These are phyloP conservation scores for Passer domesticus DNA, from an alignment of 2,113 vertebrate genomes.

Conservation along the genomic window DNA sequence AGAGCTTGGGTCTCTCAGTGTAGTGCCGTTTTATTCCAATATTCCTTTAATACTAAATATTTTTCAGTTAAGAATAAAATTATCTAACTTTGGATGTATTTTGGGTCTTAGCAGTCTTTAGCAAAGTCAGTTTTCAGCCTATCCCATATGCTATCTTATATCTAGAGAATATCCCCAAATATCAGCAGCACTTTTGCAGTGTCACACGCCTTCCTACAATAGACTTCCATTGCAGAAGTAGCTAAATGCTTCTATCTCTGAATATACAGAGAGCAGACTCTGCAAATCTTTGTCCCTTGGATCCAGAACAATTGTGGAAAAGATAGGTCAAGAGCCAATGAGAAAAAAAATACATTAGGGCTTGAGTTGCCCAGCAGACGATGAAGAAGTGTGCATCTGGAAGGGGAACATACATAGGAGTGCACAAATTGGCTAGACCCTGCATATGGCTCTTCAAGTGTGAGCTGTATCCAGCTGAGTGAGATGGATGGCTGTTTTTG, in stretches of 20 bases:
- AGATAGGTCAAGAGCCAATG: background rate
- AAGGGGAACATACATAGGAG: background rate
- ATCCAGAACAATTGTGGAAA: background rate
- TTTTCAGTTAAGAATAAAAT: background rate
- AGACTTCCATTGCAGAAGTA: background rate
- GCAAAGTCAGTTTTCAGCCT: background rate
- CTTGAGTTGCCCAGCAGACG: background rate
- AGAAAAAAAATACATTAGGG: background rate
- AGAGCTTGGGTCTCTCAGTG: background rate
- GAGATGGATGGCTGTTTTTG: background rate
- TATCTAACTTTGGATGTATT: background rate
- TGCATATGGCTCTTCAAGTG: background rate
- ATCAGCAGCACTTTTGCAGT: background rate
- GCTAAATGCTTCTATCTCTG: background rate
- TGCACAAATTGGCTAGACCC: accelerated
- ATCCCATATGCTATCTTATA: background rate
- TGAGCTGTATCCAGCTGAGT: background rate
- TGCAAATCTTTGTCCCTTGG: background rate
- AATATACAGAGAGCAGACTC: background rate
- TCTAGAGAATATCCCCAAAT: background rate
- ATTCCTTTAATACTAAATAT: background rate
- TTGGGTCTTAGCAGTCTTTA: background rate
- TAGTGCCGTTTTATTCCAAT: background rate
- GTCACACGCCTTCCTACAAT: background rate
- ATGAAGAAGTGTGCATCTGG: background rate